phyloP scores from a whole-genome alignment of 2,797 vertebrate species.

The Garrulus glandarius region DNA sequence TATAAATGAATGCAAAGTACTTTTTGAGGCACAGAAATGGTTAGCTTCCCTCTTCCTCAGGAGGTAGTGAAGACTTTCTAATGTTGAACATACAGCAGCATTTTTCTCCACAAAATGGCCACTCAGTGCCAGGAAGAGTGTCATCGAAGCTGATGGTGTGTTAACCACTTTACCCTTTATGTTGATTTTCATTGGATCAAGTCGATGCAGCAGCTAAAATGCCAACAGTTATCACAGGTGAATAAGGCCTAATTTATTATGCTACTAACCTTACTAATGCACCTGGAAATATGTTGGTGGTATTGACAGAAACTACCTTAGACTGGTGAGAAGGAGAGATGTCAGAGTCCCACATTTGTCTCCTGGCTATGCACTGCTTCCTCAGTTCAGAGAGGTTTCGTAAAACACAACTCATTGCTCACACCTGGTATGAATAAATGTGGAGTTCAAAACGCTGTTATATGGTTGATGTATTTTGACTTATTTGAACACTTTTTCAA shows the following conservation, averaged over 20 bases:
- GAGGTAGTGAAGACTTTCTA: neutral
- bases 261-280: neutral
- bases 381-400: neutral
- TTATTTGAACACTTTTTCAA: neutral
- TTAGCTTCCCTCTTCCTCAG: neutral
- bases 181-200: neutral
- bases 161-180: neutral
- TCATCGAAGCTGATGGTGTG: neutral
- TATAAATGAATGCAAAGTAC: neutral
- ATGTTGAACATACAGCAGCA: neutral
- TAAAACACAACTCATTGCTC: neutral
- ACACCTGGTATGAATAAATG: fast-evolving
- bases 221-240: neutral
- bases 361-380: neutral
- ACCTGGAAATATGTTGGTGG: neutral
- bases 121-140: neutral
- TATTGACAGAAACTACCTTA: neutral
- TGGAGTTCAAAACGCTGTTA: neutral
- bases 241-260: neutral
- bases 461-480: neutral
- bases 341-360: neutral
- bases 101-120: neutral
- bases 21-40: neutral
- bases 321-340: neutral
- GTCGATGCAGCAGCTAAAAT: neutral